A percentile compares a stretch with the other conserved stretches of the same genome.
These are phyloP conservation scores for Argopecten irradians DNA, from an alignment of 1,140 invertebrate genomes.

Conservation along the genomic window DNA sequence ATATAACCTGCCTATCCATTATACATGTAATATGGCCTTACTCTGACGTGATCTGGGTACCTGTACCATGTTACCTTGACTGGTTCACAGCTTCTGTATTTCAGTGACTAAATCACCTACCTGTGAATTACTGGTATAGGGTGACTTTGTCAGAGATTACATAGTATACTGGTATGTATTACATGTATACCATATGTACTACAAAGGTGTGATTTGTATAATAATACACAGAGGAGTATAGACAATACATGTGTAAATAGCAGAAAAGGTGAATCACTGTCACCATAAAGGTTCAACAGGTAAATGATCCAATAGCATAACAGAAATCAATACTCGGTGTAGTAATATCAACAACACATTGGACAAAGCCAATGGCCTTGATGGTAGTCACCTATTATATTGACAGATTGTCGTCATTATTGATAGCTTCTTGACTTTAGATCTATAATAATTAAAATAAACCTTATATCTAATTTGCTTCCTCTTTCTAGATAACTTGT, in stretches of 20 bases:
- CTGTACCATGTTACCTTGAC: background rate
- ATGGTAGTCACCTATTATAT: no score
- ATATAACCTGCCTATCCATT: background rate
- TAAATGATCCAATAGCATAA: background rate
- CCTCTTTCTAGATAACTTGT: no score
- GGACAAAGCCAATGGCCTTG: no score
- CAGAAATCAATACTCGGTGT: background rate
- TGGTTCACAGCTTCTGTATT: background rate
- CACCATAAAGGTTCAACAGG: background rate
- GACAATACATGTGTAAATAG: background rate
- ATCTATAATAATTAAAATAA: no score
- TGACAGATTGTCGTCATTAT: no score
- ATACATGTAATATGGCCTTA: background rate
- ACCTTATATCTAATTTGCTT: no score
- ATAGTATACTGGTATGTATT: background rate
- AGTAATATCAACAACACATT: background rate
- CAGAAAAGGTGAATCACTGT: background rate
- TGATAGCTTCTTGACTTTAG: no score
- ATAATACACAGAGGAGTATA: background rate
- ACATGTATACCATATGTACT: background rate
- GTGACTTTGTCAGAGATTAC: background rate
- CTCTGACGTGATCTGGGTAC: background rate
- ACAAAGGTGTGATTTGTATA: background rate
- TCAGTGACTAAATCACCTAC: background rate
- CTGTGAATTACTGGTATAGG: background rate